These are phyloP conservation scores for Hartigia nigra DNA, from an alignment of 2,888 invertebrate genomes.

Conservation along the genomic window DNA sequence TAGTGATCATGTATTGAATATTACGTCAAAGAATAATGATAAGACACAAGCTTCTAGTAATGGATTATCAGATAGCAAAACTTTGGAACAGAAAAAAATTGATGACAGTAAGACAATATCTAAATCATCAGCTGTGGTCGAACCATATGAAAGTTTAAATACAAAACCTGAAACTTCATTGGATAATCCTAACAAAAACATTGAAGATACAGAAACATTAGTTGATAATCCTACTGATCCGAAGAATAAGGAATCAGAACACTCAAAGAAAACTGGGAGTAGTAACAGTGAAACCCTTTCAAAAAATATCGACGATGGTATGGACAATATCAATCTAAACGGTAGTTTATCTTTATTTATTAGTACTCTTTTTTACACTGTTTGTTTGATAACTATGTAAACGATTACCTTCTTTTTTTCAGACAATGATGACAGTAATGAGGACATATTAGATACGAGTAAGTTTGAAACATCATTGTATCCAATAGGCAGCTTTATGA, in stretches of 20 bases:
- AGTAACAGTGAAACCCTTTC: constrained; percentile 20
- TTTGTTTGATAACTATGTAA: neutral
- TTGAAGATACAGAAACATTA: neutral
- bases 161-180: neutral
- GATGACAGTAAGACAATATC: no score
- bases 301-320: constrained; percentile 31
- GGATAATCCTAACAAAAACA: neutral
- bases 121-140: neutral
- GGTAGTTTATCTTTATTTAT: constrained; percentile 16
- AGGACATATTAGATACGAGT: neutral
- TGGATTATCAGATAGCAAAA: no score
- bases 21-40: neutral
- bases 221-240: neutral
- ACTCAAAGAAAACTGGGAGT: neutral
- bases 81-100: no score
- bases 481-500: neutral
- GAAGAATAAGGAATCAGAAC: neutral
- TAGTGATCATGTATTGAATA: fast-evolving
- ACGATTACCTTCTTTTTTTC: constrained; percentile 15
- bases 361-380: neutral
- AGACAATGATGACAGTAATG: constrained; percentile 24
- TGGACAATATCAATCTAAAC: no score
- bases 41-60: neutral
- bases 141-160: neutral
- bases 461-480: neutral